Base-by-base conservation (phyloP, 35 echinoderm and acorn worm species). In the Holothuria glaberrima region DNA sequence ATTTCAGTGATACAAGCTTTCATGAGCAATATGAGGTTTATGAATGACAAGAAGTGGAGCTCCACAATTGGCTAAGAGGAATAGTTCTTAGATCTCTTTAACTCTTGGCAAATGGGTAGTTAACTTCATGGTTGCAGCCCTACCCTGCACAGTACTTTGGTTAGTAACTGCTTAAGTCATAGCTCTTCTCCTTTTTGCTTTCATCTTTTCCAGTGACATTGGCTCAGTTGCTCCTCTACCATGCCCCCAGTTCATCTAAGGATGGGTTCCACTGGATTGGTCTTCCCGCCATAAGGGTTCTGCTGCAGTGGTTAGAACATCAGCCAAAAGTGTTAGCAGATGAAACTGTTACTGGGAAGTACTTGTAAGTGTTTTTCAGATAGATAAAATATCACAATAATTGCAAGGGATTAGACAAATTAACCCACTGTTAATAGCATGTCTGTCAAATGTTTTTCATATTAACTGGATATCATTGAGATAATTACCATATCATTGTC, bases 221-320 rank as follows among this genome's bases (percentile, higher is more conserved):
- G 52, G 36, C 92, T 19, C 93, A 94, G 87, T 63, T 98, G 60
- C 91, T 98, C 79, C 62, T 98, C 2, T 90, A 98, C 78, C 94
- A 94, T 68, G 88, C 90, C 27, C 96, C 96, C 6, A 63, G 27
- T 28, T 94, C 92, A 45, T 59, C 87, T 14, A 71, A 89, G 28
- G 93, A 92, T 30, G 80, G 89, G 19, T 52, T 88, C 10, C 29
- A 65, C 21, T 94, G 93, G 90, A 79, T 82, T 28, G 91, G 90
- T 30, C 91, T 98, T 31, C 87, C 96, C 16, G 96, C 96, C 12
- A 65, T 94, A 34, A 89, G 77, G 36, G 66, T 98, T 20, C 59
- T 94, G 65, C 48, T 98, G 30, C 91, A 94, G 36, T 98, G 96
- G 96, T 50, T 98, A 22, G 71, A 71, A 29, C 64, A 95, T 30